Base-by-base conservation (phyloP, 2,888 invertebrate species). In the Reticulitermes lucifugus region DNA sequence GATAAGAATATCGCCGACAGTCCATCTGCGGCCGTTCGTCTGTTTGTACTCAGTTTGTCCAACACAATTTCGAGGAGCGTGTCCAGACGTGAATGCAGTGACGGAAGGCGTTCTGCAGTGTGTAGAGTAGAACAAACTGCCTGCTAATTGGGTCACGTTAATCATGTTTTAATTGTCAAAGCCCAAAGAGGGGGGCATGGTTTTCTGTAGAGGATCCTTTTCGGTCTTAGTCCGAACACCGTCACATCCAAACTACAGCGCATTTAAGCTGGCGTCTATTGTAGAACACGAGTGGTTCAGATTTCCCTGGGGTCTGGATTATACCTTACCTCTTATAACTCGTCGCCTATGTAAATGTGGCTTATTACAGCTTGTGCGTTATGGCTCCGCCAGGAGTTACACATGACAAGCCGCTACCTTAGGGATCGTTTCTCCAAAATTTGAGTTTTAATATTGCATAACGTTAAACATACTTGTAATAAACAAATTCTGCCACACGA, bases 161-260 rank as follows among this genome's bases (percentile, higher is more conserved):
- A 60, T 81, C 65, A 41, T 81, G 81, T 81, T 81, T 81, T 81
- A 81, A 81, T 81, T 81, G 81, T 81, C 81, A 65, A 29, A 73
- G 73, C 41, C 73, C 41, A 21, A 4, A 3, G 35, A 35, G 25
- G 41, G 21, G 35, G 18, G 71, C 29, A 18, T 0, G 22, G 14
- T 35, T 46, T 6, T 25, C 65, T n/a, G 7, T 65, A 25, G 65
- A 65, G 25, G 65, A 65, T 10, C n/a, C 65, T n/a, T 25, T 65
- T 25, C 25, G 65, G 65, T 5, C 65, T n/a, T 65, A 25, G 65
- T n/a, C 9, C 41, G 73, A 29, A 41, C 73, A 29, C 18, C 1
- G 21, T 14, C 73, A 73, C 73, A 41, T 73, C 73, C 41, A 29
- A 25, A 41, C 73, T 55, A 55, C 55, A 55, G 18, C 14, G 73